A percentile compares a stretch with the other conserved stretches of the same genome.
These are phyloP conservation scores for Palloptera scutellata DNA, from an alignment of 2,888 invertebrate genomes.

Conservation along the genomic window DNA sequence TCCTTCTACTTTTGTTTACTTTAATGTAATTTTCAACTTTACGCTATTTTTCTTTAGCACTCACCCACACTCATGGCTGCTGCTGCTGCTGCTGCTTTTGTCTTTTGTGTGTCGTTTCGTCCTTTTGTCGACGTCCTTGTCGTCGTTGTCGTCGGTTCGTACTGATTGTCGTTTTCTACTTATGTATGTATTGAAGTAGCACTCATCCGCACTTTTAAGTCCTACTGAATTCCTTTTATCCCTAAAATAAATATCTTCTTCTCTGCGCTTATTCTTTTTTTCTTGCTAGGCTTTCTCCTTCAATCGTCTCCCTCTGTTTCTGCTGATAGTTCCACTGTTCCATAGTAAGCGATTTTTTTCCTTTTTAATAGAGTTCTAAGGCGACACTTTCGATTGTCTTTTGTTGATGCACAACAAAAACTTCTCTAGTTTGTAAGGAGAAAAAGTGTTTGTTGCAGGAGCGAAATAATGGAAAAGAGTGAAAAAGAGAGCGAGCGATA, in stretches of 20 bases:
- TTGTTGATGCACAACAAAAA: slow-evolving; percentile 23
- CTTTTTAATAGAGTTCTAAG: slow-evolving; percentile 59
- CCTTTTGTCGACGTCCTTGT: neutral
- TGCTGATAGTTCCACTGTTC: neutral
- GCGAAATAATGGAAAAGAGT: neutral
- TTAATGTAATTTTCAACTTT: slow-evolving; percentile 57
- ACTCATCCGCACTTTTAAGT: slow-evolving; percentile 59
- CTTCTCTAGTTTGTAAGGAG: neutral
- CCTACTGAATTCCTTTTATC: slow-evolving; percentile 61
- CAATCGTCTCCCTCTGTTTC: neutral
- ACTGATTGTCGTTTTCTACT: neutral
- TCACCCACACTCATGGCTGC: slow-evolving; percentile 4
- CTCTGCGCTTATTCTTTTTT: slow-evolving; percentile 6
- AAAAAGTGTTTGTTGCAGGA: neutral
- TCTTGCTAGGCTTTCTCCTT: neutral
- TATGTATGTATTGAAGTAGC: slow-evolving; percentile 48
- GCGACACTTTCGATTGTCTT: slow-evolving; percentile 60
- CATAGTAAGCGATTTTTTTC: neutral
- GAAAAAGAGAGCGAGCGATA: neutral
- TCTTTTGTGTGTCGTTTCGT: slow-evolving; percentile 28
- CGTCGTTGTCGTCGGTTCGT: slow-evolving; percentile 27
- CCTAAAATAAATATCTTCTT: slow-evolving; percentile 58
- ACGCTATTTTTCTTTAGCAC: slow-evolving; percentile 40
- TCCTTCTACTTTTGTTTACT: slow-evolving; percentile 50
- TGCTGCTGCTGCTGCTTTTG: slow-evolving; percentile 40